A percentile compares a stretch with the other conserved stretches of the same genome.
phyloP scores from a whole-genome alignment of 2,113 vertebrate species.

The Eulemur macaco region DNA sequence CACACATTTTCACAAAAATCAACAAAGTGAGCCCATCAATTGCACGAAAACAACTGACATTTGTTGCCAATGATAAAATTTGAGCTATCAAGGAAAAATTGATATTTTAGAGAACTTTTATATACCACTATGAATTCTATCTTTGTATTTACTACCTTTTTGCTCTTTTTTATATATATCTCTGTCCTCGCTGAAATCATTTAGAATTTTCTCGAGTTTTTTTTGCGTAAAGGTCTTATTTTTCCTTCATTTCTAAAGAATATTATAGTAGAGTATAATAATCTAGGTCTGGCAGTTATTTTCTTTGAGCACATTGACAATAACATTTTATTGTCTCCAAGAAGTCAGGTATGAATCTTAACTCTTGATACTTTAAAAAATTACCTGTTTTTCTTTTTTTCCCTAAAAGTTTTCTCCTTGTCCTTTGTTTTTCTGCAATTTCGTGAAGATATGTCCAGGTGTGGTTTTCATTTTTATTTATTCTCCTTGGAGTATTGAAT shows the following conservation, averaged over 20 bases:
- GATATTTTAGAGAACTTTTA: background rate
- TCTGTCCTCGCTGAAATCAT: background rate
- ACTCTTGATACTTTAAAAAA: background rate
- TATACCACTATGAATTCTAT: background rate
- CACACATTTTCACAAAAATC: constrained; percentile 7
- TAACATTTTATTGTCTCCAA: background rate
- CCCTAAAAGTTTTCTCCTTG: background rate
- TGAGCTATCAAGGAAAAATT: background rate
- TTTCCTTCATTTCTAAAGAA: background rate
- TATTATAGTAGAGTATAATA: background rate
- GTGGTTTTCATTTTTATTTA: background rate
- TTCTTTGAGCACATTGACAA: background rate
- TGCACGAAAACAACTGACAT: background rate
- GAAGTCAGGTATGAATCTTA: background rate
- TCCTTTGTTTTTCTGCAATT: background rate
- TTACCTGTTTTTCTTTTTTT: background rate
- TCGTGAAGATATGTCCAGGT: background rate
- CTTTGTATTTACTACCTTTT: background rate
- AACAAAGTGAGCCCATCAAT: background rate
- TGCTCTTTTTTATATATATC: background rate
- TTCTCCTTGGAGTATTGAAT: background rate
- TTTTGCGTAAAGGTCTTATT: background rate
- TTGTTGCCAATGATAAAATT: constrained; percentile 9
- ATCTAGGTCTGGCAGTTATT: background rate
- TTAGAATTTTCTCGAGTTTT: background rate